Base-by-base conservation (phyloP, 1,140 invertebrate genomes). In the Pseudomyrmex flavicornis region DNA sequence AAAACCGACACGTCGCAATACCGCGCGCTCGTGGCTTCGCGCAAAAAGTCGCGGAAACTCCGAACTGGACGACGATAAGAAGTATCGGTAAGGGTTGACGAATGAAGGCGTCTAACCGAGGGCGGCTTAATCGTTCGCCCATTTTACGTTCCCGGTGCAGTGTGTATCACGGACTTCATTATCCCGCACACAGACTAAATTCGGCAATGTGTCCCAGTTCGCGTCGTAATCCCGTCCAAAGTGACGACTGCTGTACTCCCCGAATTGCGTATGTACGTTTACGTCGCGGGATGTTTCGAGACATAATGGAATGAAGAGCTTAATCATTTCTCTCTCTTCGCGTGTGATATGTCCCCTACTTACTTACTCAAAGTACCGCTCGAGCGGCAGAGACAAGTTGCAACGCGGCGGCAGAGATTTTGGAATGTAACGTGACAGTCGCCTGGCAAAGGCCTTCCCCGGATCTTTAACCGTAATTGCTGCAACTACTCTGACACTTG, bases 1-100 rank as follows among this genome's bases (percentile, higher is more conserved):
- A 85, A 73, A 88, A 82, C 83, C 80, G 75, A 85, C 61, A 54
- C 54, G n/a, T 85, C 66, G 77, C 59, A 73, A 85, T 82, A 87
- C 73, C 73, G 72, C 58, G 68, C 48, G 56, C 56, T 54, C 15
- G 59, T n/a, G 50, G 56, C 13, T 54, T 68, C n/a, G 56, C 52
- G 65, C 76, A 79, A 35, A 59, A 84, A 84, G 74, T 87, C 83
- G 58, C 73, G 80, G 61, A 0, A 61, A 83, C 68, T 82, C 46
- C 35, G 7, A 35, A 61, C 20, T 63, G 58, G 46, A 46, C 22
- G 22, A 68, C 52, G 50, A 10, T 65, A 79, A 70, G 44, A 59
- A 79, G 20, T 22, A 59, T 46, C 52, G 20, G 17, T 5, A 44
- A 46, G 44, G 44, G 7, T 20, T 3, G 50, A 76, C 73, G 59